Percentiles rank a stretch among this genome's conserved stretches.
phyloP scores from a whole-genome alignment of 2,797 vertebrate species.

The Harpagifer antarcticus region DNA sequence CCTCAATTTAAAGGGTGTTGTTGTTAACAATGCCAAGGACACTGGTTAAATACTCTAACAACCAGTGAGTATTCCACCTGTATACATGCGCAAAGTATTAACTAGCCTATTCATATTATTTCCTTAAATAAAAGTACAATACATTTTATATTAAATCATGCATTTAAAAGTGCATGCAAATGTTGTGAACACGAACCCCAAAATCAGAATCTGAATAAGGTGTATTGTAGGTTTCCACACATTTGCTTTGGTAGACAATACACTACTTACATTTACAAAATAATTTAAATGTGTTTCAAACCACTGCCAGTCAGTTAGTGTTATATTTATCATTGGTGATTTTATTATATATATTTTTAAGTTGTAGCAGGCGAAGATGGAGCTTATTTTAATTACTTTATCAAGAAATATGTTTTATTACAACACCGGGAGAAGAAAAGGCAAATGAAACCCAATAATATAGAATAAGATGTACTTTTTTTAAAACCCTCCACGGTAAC shows the following conservation, averaged over 20 bases:
- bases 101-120: background rate
- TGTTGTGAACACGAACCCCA: no score
- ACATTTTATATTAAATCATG: background rate
- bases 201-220: no score
- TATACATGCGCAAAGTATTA: background rate
- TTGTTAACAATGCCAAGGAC: constrained; percentile 46
- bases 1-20: constrained; percentile 18
- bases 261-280: no score
- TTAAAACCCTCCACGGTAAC: background rate
- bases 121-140: background rate
- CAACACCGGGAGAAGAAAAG: background rate
- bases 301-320: background rate
- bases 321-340: background rate
- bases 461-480: background rate
- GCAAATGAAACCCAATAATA: background rate
- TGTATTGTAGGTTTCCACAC: no score
- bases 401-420: background rate
- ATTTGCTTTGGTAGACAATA: no score
- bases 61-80: background rate
- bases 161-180: background rate
- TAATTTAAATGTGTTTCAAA: background rate
- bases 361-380: no score
- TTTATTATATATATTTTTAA: background rate
- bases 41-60: background rate
- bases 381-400: background rate